Base-by-base conservation (phyloP, 37 sponge, comb jelly and placozoan genomes). In the Mnemiopsis leidyi region DNA sequence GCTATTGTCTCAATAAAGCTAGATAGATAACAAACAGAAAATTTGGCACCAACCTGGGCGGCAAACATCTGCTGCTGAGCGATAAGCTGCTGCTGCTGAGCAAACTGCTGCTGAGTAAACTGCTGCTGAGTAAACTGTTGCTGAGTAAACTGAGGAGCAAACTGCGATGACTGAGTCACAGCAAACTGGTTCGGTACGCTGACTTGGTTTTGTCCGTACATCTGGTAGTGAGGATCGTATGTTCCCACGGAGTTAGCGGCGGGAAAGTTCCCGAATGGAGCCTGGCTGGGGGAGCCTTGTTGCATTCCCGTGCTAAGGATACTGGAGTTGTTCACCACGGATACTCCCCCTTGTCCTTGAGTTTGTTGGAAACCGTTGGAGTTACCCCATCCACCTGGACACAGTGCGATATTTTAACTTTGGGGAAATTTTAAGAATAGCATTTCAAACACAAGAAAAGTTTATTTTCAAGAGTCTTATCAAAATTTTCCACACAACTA, bases 191-290 rank as follows among this genome's bases (percentile, higher is more conserved):
- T 48, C 61, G 5, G 61, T 13, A 18, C 9, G 13, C 61, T 48
- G 13, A 48, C 9, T 48, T 77, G 79, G 79, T 28, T 32, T 36
- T 77, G 79, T 18, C 36, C 35, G 36, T 77, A 77, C 32, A 77
- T 31, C 73, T 29, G 25, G 36, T 26, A 32, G 9, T 77, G 79
- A 48, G 61, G 61, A 5, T 48, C 61, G 13, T 18, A 48, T 48
- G 61, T 48, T 32, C 79, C 79, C 35, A 77, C 79, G 0, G 79
- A 77, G 36, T 77, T 77, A 32, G 79, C 79, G 32, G 79, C 79
- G 21, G 79, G 79, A 32, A 77, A 77, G 79, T 34, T 77, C 36
- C 79, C 36, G 18, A 77, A 77, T 32, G 26, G 79, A 3, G 36
- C 20, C 13, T 48, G 61, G 79, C 79, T 77, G 79, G 79, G 79